Percentiles rank a stretch among this genome's conserved stretches.
These are phyloP conservation scores for Bolinopsis microptera DNA, from an alignment of 37 sponge, comb jelly and placozoan genomes.

Conservation along the genomic window DNA sequence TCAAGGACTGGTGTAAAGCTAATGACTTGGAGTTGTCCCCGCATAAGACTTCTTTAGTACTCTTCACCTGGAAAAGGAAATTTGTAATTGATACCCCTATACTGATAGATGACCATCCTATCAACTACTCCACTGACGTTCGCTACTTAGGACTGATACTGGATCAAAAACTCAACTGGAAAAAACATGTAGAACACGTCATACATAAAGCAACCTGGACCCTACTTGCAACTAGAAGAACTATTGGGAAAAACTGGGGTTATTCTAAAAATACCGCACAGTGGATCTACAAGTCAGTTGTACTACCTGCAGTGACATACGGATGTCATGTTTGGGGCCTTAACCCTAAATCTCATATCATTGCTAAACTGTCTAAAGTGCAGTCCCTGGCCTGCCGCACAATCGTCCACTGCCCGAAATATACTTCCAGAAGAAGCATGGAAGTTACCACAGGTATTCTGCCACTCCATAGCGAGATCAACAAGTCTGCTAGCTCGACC, in stretches of 20 bases:
- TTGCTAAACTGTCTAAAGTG: too few relatives aligned
- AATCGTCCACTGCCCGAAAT: too few relatives aligned
- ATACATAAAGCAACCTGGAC: neutral
- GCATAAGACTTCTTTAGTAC: too few relatives aligned
- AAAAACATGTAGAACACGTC: neutral
- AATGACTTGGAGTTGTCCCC: too few relatives aligned
- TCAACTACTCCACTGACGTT: neutral
- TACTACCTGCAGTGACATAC: neutral
- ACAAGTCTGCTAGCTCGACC: too few relatives aligned
- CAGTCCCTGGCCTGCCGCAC: too few relatives aligned
- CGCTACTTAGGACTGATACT: neutral
- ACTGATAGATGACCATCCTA: neutral
- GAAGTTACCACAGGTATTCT: too few relatives aligned
- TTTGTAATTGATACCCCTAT: neutral
- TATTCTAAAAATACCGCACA: neutral
- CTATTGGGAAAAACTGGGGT: too few relatives aligned
- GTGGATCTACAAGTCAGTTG: neutral
- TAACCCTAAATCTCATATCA: neutral
- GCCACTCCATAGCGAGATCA: too few relatives aligned
- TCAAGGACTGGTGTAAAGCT: too few relatives aligned
- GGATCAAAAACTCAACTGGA: too few relatives aligned
- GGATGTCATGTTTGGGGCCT: neutral
- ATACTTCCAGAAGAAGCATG: too few relatives aligned
- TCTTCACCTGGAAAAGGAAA: neutral
- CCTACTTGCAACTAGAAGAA: neutral